Base-by-base conservation (phyloP, 2,797 vertebrate genomes). In the Onychomys torridus region DNA sequence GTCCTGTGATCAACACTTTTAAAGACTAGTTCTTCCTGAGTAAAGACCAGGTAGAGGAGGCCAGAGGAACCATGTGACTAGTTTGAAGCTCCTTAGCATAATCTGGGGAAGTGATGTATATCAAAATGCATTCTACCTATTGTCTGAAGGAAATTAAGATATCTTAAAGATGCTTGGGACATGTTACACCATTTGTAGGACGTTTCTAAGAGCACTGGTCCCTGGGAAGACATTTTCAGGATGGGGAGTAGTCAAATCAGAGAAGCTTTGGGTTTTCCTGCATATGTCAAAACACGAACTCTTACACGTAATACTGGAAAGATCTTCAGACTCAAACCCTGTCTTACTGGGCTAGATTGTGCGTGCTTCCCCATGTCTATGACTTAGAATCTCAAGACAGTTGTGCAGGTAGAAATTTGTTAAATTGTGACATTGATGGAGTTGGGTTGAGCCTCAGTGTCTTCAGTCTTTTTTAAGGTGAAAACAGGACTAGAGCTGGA, bases 341-440 rank as follows among this genome's bases (percentile, higher is more conserved):
- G 14, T 90, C 17, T 55, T 32, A 34, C 11, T 61, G 10, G 27
- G 34, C 4, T 3, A 59, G 19, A 93, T 37, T 27, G 7, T 55
- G 17, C 55, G 34, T 11, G 0, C 11, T 19, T 25, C 21, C 17
- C 27, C 14, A 14, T 2, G 4, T 32, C n/a, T 49, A 0, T 2
- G 27, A 52, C 69, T 65, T 11, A 43, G 43, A 88, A 84, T 46
- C 69, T 46, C n/a, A 57, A 34, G 9, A 37, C 14, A 59, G 77
- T 67, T 89, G 1, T 91, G 10, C 27, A 77, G 37, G 27, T 17
- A 34, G 19, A 37, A 34, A 43, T 4, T 16, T 55, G 16, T 52
- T 25, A 79, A 78, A 32, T 12, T 69, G 13, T 46, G 6, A 79
- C 59, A n/a, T 71, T 65, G 32, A 49, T 40, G 16, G 10, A 2